These are phyloP conservation scores for Orchestes rusci DNA, from an alignment of 2,888 invertebrate species.

Conservation along the genomic window DNA sequence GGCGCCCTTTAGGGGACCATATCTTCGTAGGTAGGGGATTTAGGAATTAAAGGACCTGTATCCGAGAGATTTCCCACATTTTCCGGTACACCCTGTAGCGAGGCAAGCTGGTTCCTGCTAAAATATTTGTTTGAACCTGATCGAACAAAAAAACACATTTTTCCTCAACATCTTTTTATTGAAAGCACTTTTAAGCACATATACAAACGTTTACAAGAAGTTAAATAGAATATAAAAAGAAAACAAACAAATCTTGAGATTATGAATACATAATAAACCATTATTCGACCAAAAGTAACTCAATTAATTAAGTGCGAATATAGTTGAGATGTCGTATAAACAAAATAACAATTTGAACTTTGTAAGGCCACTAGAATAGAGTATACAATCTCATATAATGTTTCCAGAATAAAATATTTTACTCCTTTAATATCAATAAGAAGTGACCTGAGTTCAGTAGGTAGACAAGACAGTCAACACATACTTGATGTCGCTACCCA, in stretches of 20 bases:
- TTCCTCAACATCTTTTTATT: constrained; percentile 28
- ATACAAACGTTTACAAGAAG: constrained; percentile 34
- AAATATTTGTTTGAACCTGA: too few species aligned
- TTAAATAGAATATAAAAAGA: constrained; percentile 27
- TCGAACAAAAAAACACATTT: constrained; percentile 21
- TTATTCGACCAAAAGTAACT: constrained; percentile 22
- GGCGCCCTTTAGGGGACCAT: too few species aligned
- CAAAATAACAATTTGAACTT: background rate
- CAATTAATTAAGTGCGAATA: background rate
- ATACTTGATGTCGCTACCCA: constrained; percentile 56
- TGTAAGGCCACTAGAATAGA: constrained; percentile 15
- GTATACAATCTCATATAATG: constrained; percentile 8
- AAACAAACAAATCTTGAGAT: constrained; percentile 6
- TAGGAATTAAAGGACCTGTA: too few species aligned
- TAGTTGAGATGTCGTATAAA: background rate
- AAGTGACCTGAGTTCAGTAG: constrained; percentile 17
- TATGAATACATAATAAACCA: constrained; percentile 18
- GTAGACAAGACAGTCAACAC: constrained; percentile 44
- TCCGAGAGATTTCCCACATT: too few species aligned
- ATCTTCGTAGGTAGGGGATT: too few species aligned
- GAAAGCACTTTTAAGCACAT: constrained; percentile 36
- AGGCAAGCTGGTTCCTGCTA: too few species aligned
- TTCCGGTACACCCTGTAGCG: too few species aligned
- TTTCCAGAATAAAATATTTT: constrained; percentile 5
- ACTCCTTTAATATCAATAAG: constrained; percentile 2